Evolutionary conservation across 2,888 invertebrate genomes (phyloP).

Genomic region (Campoplex nolae): DNA sequence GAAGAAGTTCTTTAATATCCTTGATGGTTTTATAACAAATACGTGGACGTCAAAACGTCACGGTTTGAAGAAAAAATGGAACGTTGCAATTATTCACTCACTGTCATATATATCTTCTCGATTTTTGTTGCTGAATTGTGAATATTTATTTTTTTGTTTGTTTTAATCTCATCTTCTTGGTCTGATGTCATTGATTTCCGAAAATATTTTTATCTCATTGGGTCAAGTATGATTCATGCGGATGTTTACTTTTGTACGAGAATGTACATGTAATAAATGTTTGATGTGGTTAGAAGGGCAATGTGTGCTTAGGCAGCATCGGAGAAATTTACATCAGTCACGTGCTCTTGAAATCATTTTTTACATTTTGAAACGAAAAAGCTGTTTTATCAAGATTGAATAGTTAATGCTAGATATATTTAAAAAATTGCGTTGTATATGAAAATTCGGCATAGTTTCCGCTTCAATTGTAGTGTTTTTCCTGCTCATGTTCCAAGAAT

Average conservation of each 20-base stretch:
- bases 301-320: constrained; percentile 6
- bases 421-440: neutral
- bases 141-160: neutral
- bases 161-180: neutral
- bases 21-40: neutral
- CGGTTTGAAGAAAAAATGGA: neutral
- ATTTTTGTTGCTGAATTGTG: neutral
- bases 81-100: neutral
- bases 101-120: neutral
- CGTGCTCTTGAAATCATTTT: neutral
- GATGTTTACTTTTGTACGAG: constrained; percentile 16
- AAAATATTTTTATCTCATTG: constrained; percentile 16
- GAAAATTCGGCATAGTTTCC: neutral
- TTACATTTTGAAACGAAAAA: neutral
- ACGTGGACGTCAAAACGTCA: neutral
- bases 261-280: neutral
- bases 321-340: neutral
- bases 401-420: too few species aligned
- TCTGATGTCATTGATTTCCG: constrained; percentile 2
- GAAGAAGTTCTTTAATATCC: neutral
- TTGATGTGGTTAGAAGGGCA: neutral
- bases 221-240: constrained; percentile 22
- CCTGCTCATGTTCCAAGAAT: neutral
- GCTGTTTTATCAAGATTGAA: too few species aligned
- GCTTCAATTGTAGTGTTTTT: neutral